A percentile compares a stretch with the other conserved stretches of the same genome.
Conservation (phyloP, 2,888 invertebrate genomes). For the Brachyptera risi region DNA sequence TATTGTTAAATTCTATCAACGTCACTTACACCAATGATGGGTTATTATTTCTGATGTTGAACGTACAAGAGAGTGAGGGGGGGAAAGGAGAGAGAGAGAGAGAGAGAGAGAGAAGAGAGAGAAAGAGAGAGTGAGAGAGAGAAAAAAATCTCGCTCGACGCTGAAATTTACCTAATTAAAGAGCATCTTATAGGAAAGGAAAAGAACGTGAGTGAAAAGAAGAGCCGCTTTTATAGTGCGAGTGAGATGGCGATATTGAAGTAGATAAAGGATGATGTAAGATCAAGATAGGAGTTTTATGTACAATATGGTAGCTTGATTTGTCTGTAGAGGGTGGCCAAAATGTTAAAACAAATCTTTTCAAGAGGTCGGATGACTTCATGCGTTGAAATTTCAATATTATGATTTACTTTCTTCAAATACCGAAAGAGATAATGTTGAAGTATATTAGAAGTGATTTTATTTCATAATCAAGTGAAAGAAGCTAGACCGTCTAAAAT, state of each 20-base stretch:
- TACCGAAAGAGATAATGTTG: no score
- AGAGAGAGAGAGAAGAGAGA: background rate
- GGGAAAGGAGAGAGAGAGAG: no score
- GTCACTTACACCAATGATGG: conserved; percentile 16
- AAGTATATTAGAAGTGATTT: no score
- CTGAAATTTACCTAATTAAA: conserved; percentile 4
- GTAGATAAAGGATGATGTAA: background rate
- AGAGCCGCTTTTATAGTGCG: background rate
- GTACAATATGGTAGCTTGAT: background rate
- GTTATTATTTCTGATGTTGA: conserved; percentile 18
- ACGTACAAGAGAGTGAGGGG: background rate
- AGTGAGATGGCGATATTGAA: background rate
- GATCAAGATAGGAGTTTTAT: background rate
- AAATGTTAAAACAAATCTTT: no score
- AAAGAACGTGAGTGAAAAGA: background rate
- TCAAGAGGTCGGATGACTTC: no score
- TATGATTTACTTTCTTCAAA: no score
- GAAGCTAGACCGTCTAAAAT: no score
- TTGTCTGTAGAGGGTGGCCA: no score
- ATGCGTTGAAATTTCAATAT: no score
- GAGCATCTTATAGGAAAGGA: conserved; percentile 5
- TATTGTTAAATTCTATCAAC: conserved; percentile 16
- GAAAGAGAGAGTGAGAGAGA: background rate
- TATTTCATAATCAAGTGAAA: no score
- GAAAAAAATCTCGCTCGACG: background rate